These are phyloP conservation scores for Cheilosia grossa DNA, from an alignment of 2,888 invertebrate species.

Conservation along the genomic window DNA sequence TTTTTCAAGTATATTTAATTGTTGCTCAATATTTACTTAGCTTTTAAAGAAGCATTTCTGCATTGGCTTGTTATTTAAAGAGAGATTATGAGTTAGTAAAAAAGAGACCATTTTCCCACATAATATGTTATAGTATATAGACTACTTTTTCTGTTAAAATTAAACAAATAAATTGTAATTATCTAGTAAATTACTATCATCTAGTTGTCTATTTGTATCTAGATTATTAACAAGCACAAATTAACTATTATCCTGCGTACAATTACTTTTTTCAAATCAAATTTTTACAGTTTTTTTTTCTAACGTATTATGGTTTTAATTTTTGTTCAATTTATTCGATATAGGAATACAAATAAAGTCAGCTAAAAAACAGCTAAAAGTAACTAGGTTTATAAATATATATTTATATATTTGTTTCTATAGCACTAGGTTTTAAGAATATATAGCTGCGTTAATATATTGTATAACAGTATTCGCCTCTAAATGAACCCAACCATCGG, in stretches of 20 bases:
- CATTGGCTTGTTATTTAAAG: too few relatives aligned
- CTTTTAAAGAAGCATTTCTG: too few relatives aligned
- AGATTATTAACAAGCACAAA: slow-evolving; percentile 49
- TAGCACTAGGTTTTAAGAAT: slow-evolving; percentile 64
- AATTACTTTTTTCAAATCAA: slow-evolving; percentile 30
- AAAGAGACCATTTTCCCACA: too few relatives aligned
- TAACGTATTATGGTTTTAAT: slow-evolving; percentile 9
- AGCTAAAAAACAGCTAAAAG: slow-evolving; percentile 29
- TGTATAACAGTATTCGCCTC: slow-evolving; percentile 50
- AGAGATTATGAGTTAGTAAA: too few relatives aligned
- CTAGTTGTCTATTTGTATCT: slow-evolving; percentile 22
- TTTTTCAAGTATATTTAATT: too few relatives aligned
- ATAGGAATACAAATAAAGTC: slow-evolving; percentile 4
- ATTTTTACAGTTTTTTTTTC: slow-evolving; percentile 33
- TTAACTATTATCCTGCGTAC: slow-evolving; percentile 24
- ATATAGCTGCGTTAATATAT: slow-evolving; percentile 60
- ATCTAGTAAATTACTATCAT: slow-evolving; percentile 33
- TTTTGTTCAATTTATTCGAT: slow-evolving; percentile 5
- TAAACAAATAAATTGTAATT: slow-evolving; percentile 22
- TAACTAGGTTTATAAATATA: slow-evolving; percentile 30
- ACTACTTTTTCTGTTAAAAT: slow-evolving; percentile 19
- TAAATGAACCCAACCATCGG: slow-evolving; percentile 53
- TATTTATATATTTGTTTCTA: slow-evolving; percentile 57
- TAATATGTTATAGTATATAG: neutral
- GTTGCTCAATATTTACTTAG: too few relatives aligned